phyloP scores from a whole-genome alignment of 2,113 vertebrate species.

The Lasiurus borealis region DNA sequence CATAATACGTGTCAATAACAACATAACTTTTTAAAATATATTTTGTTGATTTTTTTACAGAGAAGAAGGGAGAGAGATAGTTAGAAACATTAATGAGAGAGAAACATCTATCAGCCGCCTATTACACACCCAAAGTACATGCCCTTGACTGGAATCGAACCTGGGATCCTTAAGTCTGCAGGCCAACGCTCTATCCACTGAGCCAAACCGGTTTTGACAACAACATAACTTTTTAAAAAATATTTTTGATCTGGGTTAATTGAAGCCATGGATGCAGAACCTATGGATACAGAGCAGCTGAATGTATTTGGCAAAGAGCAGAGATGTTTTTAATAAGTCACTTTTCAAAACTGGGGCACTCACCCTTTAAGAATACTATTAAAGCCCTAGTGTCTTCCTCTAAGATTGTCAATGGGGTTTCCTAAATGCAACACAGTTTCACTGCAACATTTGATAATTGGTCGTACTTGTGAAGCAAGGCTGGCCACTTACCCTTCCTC shows the following conservation, averaged over 20 bases:
- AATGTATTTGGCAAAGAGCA: neutral
- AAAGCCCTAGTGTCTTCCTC: neutral
- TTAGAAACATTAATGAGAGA: too few species aligned
- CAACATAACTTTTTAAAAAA: neutral
- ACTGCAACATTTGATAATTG: neutral
- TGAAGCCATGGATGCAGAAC: neutral
- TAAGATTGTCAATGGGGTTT: neutral
- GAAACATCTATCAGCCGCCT: too few species aligned
- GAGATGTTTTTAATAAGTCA: neutral
- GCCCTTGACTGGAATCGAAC: too few species aligned
- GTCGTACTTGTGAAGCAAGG: neutral
- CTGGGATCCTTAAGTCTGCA: too few species aligned
- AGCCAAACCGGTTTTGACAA: too few species aligned
- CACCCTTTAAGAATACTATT: neutral
- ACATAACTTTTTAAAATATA: neutral
- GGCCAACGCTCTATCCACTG: too few species aligned
- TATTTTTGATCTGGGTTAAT: neutral
- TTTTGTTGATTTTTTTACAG: neutral
- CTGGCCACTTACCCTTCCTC: too few species aligned
- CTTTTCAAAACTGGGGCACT: conserved; percentile 20
- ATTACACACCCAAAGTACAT: too few species aligned
- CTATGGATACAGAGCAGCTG: neutral
- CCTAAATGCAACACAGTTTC: neutral
- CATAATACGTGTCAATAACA: neutral
- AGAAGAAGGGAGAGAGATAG: too few species aligned